phyloP scores from a whole-genome alignment of 30 jellyfish, hydroid and myxozoan species.

The Pseudorhiza aurosa region DNA sequence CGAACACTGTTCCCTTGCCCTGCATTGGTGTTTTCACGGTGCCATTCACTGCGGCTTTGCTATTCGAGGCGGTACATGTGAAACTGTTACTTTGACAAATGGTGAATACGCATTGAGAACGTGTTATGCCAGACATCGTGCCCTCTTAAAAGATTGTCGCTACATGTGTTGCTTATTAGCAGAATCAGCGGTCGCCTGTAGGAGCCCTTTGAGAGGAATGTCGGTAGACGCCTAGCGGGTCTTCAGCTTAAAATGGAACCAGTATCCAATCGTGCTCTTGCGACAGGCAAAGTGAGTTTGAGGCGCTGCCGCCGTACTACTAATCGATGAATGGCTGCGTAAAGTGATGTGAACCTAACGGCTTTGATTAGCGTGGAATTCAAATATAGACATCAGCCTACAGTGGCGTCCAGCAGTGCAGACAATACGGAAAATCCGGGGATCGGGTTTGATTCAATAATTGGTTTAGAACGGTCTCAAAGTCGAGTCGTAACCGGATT shows the following conservation, averaged over 20 bases:
- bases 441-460: slow-evolving; percentile 76
- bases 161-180: slow-evolving; percentile 11
- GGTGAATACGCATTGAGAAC: neutral
- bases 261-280: neutral
- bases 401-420: slow-evolving; percentile 67
- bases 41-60: neutral
- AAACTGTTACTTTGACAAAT: neutral
- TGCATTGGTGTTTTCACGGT: no score
- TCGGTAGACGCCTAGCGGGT: slow-evolving; percentile 7
- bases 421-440: slow-evolving; percentile 81
- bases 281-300: slow-evolving; percentile 5
- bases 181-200: slow-evolving; percentile 21
- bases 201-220: neutral
- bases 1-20: no score
- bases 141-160: slow-evolving; percentile 13
- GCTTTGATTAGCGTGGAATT: slow-evolving; percentile 68
- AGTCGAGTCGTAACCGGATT: slow-evolving; percentile 75
- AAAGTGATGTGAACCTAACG: slow-evolving; percentile 70
- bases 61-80: neutral
- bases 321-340: slow-evolving; percentile 29
- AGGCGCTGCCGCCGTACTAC: slow-evolving; percentile 18
- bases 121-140: slow-evolving; percentile 7
- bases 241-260: slow-evolving; percentile 11
- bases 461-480: slow-evolving; percentile 73
- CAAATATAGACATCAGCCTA: slow-evolving; percentile 66